Evolutionary conservation across 2,797 vertebrate genomes (phyloP), one percentile per base, ranked within the genome.

Genomic region (Triplophysa yarkandensis): DNA sequence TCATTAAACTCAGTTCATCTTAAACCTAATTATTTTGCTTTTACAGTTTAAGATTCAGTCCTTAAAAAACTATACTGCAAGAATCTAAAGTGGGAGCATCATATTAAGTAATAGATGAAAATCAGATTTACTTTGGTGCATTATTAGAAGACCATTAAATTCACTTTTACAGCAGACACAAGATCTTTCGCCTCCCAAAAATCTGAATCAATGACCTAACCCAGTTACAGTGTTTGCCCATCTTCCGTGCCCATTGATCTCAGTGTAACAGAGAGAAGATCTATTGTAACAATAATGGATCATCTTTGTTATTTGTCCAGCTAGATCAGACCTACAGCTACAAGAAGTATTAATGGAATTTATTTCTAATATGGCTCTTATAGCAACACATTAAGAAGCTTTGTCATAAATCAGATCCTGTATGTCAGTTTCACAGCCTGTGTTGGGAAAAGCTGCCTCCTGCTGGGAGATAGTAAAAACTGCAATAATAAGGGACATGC

Each of bases 271-370:
- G 17, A 77, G 39, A 74, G 52, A 84, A 88, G 65, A 87, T 90
- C 82, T 84, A 78, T 89, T 86, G 84, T 75, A 71, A 41, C 81
- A 83, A 44, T 86, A 86, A 86, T 88, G 77, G 83, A 84, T 85
- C 76, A 57, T 74, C 65, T 73, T 77, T 43, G 77, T 68, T 44
- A 50, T 55, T 17, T 36, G 80, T 23, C 58, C 43, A 57, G 64
- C 46, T 8, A 8, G 65, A 68, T 54, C 34, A 73, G 78, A 74
- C 69, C 74, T 61, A 76, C 4, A 10, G 60, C 79, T 63, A 54
- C 44, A 71, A 58, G 52, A 68, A 13, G 16, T 46, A 61, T 19
- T 23, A 36, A 32, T 14, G 13, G 16, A 61, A 6, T 34, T 32
- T 0, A 73, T 65, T 10, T 66, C 7, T 68, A 28, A 52, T 52